These are phyloP conservation scores for Clupea harengus DNA, from an alignment of 2,113 vertebrate genomes.

Conservation along the genomic window DNA sequence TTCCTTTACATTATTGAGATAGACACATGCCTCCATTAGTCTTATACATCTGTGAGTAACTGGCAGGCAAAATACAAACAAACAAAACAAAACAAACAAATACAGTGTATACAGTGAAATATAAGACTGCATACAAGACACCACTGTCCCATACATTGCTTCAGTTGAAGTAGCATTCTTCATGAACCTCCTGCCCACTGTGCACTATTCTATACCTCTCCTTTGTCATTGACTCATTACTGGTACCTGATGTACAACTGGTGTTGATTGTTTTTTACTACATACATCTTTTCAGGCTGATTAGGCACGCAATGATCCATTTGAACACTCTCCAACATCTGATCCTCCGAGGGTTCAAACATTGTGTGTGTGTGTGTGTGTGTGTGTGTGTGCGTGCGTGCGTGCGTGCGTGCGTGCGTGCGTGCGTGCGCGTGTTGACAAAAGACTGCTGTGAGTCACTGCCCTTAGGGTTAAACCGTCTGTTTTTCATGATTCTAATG, in stretches of 20 bases:
- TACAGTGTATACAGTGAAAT: too few species aligned
- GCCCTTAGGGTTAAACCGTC: too few species aligned
- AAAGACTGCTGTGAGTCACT: not conserved
- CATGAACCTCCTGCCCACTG: slow-evolving; percentile 6
- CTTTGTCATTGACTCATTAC: slow-evolving; percentile 42
- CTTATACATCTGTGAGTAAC: too few species aligned
- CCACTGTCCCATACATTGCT: not conserved
- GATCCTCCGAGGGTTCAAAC: not conserved
- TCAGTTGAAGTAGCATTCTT: not conserved
- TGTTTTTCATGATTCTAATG: too few species aligned
- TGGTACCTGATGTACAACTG: slow-evolving; percentile 36
- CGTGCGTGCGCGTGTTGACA: not conserved
- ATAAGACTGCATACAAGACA: too few species aligned
- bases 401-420: not conserved
- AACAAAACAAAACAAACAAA: too few species aligned
- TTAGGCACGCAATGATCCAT: slow-evolving; percentile 58
- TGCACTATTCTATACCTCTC: not conserved
- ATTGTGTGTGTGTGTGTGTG: not conserved
- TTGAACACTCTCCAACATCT: slow-evolving; percentile 41
- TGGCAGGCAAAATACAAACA: too few species aligned
- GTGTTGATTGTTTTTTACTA: slow-evolving; percentile 28
- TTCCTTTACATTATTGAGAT: too few species aligned
- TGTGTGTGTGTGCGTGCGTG: slow-evolving; percentile 11
- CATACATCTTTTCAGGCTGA: slow-evolving; percentile 57
- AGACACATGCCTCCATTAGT: too few species aligned